Evolutionary conservation across 2,888 invertebrate species (phyloP), one percentile per base, ranked within the genome.

Genomic region (Zaprionus lineosus): DNA sequence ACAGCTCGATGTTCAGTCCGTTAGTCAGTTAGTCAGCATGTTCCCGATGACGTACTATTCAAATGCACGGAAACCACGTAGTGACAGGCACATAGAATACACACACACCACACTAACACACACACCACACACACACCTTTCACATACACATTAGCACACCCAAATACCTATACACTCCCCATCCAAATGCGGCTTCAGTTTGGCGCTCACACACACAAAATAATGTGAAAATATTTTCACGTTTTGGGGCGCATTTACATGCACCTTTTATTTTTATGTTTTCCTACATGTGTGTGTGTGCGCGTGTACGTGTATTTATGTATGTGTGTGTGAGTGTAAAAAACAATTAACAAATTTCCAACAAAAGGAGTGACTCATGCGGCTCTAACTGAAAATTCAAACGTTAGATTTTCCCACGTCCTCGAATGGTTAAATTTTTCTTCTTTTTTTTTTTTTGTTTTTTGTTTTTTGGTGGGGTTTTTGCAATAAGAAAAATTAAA

Each of bases 401-500:
- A 53, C 57, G 24, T 39, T 59, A 60, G 67, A 67, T 65, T 81
- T 83, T 84, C 56, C 52, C 81, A 78, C 84, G 84, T 71, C 37
- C 56, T 29, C 44, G 11, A 46, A 51, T 51, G 26, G 46, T 36
- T 52, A 58, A 47, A 41, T n/a, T 33, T 47, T 48, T 44, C 70
- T 36, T 26, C 28, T 39, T 12, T 92, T 95, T 94, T 88, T 97
- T 97, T 97, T 97, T 97, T 93, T 97, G 97, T 87, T 95, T 93
- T 31, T 96, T 94, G 85, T 93, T 96, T 89, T 96, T 95, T 18
- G 98, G 97, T 91, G n/a, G n/a, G n/a, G n/a, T n/a, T n/a, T n/a
- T n/a, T n/a, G n/a, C n/a, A n/a, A n/a, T n/a, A n/a, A n/a, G n/a
- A n/a, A n/a, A n/a, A n/a, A n/a, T n/a, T n/a, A n/a, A n/a, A n/a